These are phyloP conservation scores for Augiades crinisus DNA, from an alignment of 2,888 invertebrate species.

Conservation along the genomic window DNA sequence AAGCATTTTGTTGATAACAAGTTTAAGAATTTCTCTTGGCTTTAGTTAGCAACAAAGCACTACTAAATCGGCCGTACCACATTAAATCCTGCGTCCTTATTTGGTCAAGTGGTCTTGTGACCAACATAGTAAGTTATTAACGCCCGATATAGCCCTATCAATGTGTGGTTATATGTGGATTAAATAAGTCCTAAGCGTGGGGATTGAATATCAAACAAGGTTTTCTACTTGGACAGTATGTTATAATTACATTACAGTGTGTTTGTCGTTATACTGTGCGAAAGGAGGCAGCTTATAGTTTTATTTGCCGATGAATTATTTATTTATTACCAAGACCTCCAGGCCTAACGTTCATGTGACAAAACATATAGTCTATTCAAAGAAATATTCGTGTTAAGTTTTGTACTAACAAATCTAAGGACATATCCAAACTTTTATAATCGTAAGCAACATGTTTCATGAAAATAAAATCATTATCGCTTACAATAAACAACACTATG, in stretches of 20 bases:
- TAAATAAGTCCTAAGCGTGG: background rate
- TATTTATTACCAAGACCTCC: background rate
- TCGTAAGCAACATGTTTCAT: background rate
- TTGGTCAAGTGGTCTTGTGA: too few relatives aligned
- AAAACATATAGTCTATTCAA: too few relatives aligned
- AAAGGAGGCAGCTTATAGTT: constrained; percentile 2
- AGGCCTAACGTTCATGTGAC: background rate
- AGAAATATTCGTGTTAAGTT: too few relatives aligned
- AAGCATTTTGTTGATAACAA: too few relatives aligned
- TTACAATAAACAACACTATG: background rate
- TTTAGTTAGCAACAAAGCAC: too few relatives aligned
- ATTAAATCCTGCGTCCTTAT: too few relatives aligned
- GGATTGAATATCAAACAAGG: background rate
- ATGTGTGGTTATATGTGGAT: too few relatives aligned
- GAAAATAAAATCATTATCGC: background rate
- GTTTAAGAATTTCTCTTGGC: too few relatives aligned
- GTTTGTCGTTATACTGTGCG: background rate
- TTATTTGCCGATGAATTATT: background rate
- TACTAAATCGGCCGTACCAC: too few relatives aligned
- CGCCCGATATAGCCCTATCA: too few relatives aligned
- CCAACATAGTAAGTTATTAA: too few relatives aligned
- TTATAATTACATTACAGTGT: background rate
- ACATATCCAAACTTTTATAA: constrained; percentile 6
- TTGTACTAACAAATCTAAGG: background rate
- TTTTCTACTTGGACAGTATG: background rate